Evolutionary conservation across 2,113 vertebrate species (phyloP).

Genomic region (Pipra filicauda): DNA sequence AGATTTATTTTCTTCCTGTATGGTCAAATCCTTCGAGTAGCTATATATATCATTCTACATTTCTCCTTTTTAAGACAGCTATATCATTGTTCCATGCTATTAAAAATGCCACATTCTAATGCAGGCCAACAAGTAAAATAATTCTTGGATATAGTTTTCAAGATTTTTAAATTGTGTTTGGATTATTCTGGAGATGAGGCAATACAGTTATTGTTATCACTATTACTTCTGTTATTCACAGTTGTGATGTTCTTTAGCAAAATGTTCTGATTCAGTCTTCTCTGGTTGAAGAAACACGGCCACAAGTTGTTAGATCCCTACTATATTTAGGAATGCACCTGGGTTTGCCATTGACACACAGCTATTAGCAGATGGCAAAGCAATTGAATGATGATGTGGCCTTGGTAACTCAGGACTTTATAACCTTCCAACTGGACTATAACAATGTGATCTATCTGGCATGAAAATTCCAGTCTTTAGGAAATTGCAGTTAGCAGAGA

Average conservation of each 20-base stretch:
- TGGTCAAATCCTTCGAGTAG: not conserved
- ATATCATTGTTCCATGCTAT: not conserved
- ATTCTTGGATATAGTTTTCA: not conserved
- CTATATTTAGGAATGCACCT: slow-evolving; percentile 19
- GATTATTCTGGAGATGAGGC: not conserved
- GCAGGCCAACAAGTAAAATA: not conserved
- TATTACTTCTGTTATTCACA: not conserved
- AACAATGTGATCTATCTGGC: slow-evolving; percentile 4
- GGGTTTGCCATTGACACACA: not conserved
- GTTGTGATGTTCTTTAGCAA: not conserved
- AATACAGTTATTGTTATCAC: not conserved
- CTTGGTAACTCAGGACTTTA: not conserved
- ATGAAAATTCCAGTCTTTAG: slow-evolving; percentile 47
- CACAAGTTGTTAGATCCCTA: not conserved
- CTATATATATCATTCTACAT: not conserved
- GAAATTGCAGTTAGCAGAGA: not conserved
- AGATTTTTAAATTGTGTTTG: not conserved
- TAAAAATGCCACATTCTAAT: not conserved
- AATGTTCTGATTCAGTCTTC: not conserved
- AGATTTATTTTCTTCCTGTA: not conserved
- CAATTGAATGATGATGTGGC: not conserved
- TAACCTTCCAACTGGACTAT: slow-evolving; percentile 20
- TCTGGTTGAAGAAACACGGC: not conserved
- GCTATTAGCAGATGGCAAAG: slow-evolving; percentile 16
- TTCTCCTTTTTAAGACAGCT: not conserved